Conservation (phyloP, 2,113 vertebrate species). For the Pseudonaja textilis region DNA sequence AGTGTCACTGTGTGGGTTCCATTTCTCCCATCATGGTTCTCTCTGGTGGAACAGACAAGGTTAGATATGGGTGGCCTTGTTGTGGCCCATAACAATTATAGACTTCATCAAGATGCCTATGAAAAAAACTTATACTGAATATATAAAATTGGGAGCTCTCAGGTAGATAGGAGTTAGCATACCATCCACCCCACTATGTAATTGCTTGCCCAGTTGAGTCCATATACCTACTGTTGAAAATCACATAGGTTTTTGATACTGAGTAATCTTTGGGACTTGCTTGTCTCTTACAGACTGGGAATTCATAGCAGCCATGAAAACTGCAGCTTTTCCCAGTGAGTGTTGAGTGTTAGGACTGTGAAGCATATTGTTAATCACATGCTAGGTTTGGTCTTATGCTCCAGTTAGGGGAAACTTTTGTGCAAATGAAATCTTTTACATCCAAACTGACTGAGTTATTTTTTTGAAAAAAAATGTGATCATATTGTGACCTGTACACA, state of each 20-base stretch:
- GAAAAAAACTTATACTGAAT: not conserved
- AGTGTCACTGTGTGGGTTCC: not conserved
- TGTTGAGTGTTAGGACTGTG: not conserved
- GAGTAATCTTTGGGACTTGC: not conserved
- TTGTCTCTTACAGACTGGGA: not conserved
- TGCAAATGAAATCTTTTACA: not conserved
- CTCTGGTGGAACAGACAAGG: not conserved
- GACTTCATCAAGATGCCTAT: not conserved
- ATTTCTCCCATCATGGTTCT: not conserved
- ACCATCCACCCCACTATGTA: not conserved
- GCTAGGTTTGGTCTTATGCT: not conserved
- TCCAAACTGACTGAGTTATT: not conserved
- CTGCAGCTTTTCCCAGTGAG: not conserved
- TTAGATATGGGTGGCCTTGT: not conserved
- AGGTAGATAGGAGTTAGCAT: not conserved
- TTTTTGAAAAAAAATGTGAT: not conserved
- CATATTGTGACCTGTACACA: not conserved
- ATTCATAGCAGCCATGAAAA: not conserved
- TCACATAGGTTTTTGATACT: not conserved
- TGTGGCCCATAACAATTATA: not conserved
- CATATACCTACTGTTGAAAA: not conserved
- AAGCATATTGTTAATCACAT: not conserved
- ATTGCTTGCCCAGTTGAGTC: not conserved
- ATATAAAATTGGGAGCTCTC: not conserved
- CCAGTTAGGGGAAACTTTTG: not conserved